Conservation (phyloP, 2,888 invertebrate genomes). For the Trissolcus brochymenae region DNA sequence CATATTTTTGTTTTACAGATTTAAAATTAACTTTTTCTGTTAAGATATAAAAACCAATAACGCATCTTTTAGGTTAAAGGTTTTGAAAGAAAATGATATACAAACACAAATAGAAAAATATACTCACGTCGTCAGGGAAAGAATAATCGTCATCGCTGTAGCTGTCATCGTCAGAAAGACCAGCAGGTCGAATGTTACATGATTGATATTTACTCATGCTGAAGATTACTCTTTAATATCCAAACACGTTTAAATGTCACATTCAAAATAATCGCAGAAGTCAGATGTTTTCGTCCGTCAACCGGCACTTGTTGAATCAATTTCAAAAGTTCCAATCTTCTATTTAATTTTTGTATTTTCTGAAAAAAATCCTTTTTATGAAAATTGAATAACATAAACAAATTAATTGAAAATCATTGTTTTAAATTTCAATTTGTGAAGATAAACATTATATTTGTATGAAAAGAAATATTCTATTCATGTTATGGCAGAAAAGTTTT, state of each 20-base stretch:
- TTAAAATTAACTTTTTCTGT: neutral
- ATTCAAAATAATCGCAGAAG: conserved; percentile 5
- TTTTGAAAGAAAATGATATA: neutral
- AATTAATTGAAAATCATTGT: too few species aligned
- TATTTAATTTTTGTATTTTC: too few species aligned
- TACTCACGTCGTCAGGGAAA: conserved; percentile 56
- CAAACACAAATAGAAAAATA: neutral
- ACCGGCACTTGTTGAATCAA: conserved; percentile 28
- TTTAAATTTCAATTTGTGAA: too few species aligned
- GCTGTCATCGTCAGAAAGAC: conserved; percentile 49
- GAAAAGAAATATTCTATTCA: too few species aligned
- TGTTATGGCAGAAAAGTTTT: too few species aligned
- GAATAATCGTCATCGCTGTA: conserved; percentile 47
- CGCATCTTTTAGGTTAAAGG: conserved; percentile 23
- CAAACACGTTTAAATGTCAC: conserved; percentile 1
- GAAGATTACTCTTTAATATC: conserved; percentile 3
- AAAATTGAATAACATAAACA: too few species aligned
- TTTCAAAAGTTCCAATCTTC: neutral
- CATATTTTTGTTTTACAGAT: neutral
- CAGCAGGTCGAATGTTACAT: conserved; percentile 36
- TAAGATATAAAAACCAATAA: neutral
- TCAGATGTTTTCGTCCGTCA: conserved; percentile 33
- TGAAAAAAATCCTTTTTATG: too few species aligned
- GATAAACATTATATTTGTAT: too few species aligned
- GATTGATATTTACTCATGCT: conserved; percentile 25